phyloP scores from a whole-genome alignment of 2,113 vertebrate genomes.

The Mastomys coucha region DNA sequence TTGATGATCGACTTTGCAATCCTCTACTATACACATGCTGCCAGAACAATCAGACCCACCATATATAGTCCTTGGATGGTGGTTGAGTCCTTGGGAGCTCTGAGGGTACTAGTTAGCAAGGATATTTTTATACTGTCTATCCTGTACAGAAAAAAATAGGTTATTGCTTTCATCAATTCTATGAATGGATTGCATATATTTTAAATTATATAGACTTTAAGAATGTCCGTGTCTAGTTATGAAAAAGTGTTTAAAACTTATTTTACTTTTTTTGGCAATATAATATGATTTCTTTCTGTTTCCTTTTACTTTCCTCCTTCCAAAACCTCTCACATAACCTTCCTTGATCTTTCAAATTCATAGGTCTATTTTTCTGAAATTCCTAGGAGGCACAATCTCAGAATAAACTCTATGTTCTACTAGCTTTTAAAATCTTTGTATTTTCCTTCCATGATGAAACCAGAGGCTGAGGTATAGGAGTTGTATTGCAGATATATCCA shows the following conservation, averaged over 20 bases:
- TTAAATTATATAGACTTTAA: slow-evolving; percentile 68
- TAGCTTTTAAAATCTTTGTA: not conserved
- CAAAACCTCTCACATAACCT: not conserved
- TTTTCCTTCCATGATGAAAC: not conserved
- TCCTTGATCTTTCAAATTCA: not conserved
- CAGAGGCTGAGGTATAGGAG: not conserved
- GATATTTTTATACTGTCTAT: slow-evolving; percentile 76
- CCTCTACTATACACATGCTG: too few relatives aligned
- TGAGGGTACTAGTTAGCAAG: too few relatives aligned
- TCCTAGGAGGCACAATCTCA: not conserved
- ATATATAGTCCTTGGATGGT: too few relatives aligned
- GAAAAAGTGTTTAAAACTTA: not conserved
- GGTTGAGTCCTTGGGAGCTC: too few relatives aligned
- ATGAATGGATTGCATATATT: slow-evolving; percentile 62
- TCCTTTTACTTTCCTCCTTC: not conserved
- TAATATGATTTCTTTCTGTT: slow-evolving; percentile 55
- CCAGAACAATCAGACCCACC: too few relatives aligned
- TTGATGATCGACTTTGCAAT: too few relatives aligned
- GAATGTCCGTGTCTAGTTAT: slow-evolving; percentile 49
- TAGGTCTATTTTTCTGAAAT: not conserved
- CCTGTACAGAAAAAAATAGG: slow-evolving; percentile 69
- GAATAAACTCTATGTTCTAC: not conserved
- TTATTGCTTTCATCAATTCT: slow-evolving; percentile 65
- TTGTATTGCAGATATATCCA: not conserved
- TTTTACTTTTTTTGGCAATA: slow-evolving; percentile 49